phyloP scores from a whole-genome alignment of 2,888 invertebrate genomes.

The Bimastos eiseni region DNA sequence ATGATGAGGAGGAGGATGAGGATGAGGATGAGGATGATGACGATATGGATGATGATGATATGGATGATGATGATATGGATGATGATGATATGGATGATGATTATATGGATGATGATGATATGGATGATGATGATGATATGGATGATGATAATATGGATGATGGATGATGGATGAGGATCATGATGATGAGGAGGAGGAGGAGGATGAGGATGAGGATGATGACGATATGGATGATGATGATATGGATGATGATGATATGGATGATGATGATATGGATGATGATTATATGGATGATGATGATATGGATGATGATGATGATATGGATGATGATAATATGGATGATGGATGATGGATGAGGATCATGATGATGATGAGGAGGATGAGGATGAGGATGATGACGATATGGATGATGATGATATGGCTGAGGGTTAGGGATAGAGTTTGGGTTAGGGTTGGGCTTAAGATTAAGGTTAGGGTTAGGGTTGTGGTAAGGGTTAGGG shows the following conservation, averaged over 20 bases:
- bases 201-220: not conserved
- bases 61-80: constrained; percentile 23
- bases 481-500: too few species aligned
- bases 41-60: not conserved
- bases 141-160: not conserved
- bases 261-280: too few species aligned
- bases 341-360: too few species aligned
- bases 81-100: constrained; percentile 30
- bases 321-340: too few species aligned
- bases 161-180: constrained; percentile 17
- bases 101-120: constrained; percentile 30
- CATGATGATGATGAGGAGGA: too few species aligned
- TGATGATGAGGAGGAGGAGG: not conserved
- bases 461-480: too few species aligned
- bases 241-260: not conserved
- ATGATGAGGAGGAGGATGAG: not conserved
- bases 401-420: too few species aligned
- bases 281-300: too few species aligned
- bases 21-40: not conserved
- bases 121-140: constrained; percentile 22
- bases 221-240: not conserved
- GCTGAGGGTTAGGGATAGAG: too few species aligned
- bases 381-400: too few species aligned
- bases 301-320: too few species aligned
- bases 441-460: too few species aligned